Conservation (phyloP, 2,797 vertebrate genomes). For the Falco rusticolus region DNA sequence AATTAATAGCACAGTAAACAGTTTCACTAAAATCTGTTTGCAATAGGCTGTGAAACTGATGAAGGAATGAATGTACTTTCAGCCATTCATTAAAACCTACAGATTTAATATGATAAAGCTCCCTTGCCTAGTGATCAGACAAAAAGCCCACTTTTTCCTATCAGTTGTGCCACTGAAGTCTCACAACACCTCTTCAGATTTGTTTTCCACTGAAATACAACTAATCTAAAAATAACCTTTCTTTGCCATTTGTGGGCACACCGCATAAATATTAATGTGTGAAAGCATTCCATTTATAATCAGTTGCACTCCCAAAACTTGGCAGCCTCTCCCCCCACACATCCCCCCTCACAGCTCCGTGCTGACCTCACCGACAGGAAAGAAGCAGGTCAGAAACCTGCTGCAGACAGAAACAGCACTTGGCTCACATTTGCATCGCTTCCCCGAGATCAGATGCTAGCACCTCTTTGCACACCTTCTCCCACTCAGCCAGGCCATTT, state of each 20-base stretch:
- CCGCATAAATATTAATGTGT: neutral
- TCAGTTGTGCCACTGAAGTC: neutral
- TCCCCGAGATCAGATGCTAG: neutral
- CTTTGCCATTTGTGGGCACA: neutral
- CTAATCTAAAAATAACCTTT: neutral
- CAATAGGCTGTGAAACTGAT: neutral
- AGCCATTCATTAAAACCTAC: neutral
- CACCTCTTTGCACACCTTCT: neutral
- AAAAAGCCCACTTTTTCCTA: neutral
- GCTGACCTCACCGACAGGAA: neutral
- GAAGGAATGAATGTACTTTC: neutral
- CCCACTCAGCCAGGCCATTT: neutral
- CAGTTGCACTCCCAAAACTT: neutral
- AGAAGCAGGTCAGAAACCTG: neutral
- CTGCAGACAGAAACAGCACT: neutral
- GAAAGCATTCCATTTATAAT: neutral
- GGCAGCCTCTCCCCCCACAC: neutral
- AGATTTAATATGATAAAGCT: neutral
- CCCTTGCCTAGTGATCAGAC: neutral
- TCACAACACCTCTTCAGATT: neutral
- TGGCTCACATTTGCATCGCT: neutral
- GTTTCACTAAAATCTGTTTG: neutral
- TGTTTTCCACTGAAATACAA: neutral
- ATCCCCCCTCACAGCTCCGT: neutral
- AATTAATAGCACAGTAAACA: neutral